Percentiles rank a stretch among this genome's conserved stretches.
Evolutionary conservation across 2,797 vertebrate species (phyloP).

Genomic region (Ibycter americanus): DNA sequence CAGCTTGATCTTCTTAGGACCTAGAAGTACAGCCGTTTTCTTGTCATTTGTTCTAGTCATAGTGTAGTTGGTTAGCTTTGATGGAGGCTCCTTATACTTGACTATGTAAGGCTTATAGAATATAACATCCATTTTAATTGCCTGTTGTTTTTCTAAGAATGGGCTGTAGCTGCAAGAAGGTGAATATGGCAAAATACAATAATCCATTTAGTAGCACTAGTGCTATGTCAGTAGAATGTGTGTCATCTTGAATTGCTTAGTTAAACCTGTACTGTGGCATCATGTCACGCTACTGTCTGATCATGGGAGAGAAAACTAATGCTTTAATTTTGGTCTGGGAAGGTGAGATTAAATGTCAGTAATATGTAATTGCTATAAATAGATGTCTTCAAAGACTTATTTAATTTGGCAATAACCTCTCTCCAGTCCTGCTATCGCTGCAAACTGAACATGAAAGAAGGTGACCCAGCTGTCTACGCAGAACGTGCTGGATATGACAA

Average conservation of each 20-base stretch:
- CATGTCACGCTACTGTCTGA: not conserved
- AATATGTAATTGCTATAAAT: not conserved
- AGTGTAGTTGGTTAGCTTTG: not conserved
- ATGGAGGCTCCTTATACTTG: not conserved
- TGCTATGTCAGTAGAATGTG: not conserved
- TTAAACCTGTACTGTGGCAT: not conserved
- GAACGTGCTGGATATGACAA: constrained; percentile 95
- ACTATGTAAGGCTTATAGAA: not conserved
- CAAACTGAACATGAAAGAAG: constrained; percentile 85
- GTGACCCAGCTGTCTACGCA: constrained; percentile 93
- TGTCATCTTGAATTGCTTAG: not conserved
- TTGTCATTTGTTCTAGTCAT: not conserved
- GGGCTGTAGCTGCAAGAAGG: not conserved
- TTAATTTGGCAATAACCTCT: not conserved
- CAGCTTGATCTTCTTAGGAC: not conserved
- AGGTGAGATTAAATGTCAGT: fast-evolving
- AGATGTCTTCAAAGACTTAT: not conserved
- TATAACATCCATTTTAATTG: not conserved
- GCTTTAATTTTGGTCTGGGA: not conserved
- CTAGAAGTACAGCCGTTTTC: not conserved
- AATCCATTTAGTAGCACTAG: not conserved
- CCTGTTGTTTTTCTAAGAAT: not conserved
- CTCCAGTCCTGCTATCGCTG: constrained; percentile 88
- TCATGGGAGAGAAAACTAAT: not conserved
- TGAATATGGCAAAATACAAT: not conserved